Evolutionary conservation across 2,113 vertebrate species (phyloP), one percentile per base, ranked within the genome.

Genomic region (Pithys albifrons): DNA sequence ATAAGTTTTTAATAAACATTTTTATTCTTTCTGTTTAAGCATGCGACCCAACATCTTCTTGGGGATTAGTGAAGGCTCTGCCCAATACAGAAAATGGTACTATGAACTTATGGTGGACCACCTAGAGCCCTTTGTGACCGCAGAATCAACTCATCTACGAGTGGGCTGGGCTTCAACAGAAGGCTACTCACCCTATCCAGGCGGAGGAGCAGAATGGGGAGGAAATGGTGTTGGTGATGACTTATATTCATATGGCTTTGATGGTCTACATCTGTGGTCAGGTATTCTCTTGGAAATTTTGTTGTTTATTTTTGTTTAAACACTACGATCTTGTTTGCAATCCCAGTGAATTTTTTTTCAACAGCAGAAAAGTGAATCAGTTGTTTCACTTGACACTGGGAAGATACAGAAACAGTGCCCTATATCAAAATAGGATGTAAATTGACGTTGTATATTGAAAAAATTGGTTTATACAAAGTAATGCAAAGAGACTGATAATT

Each of bases 81-180:
- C 99, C 31, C 99, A 99, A 61, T 99, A 99, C 97, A 98, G 95
- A 95, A 99, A 99, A 95, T 99, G 99, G 99, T 99, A 99, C 96
- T 99, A 99, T 24, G 99, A 99, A 52, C 96, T 99, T 82, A 99
- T 99, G 69, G 98, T 99, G 97, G 99, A 99, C 93, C 98, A 99
- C n/a, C 98, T 98, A 2, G 97, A 98, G 72, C 98, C 99, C 0
- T 99, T 99, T 20, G 98, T 99, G 91, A 99, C 99, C 1, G 99
- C 99, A 8, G 99, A 99, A 89, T 98, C 99, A 15, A 99, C 99
- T 55, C 99, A 99, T 85, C 97, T 99, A 13, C 98, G 99, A 51
- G 98, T 99, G 87, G 99, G 99, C 92, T 99, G 99, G 99, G 99
- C 99, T 43, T 99, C 98, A 93, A 99, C 99, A 7, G 98, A 98